phyloP scores from a whole-genome alignment of 2,888 invertebrate species.

The Melanostoma scalare region DNA sequence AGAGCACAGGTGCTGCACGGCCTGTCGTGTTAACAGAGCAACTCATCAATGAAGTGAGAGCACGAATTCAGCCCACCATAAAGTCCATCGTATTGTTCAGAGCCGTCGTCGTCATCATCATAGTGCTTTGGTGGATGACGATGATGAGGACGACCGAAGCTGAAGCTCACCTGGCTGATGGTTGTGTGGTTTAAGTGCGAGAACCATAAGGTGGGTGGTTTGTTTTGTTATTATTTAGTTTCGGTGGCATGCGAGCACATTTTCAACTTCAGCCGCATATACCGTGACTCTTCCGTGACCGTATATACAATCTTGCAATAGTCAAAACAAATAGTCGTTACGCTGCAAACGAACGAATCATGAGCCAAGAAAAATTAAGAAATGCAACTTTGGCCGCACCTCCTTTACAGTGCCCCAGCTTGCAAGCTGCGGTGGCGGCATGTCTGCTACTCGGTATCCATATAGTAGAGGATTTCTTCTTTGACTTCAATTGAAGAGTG shows the following conservation, averaged over 20 bases:
- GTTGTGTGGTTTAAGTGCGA: constrained; percentile 41
- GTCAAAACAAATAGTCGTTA: constrained; percentile 59
- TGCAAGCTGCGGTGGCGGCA: not conserved
- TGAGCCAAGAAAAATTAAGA: constrained; percentile 66
- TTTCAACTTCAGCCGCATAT: constrained; percentile 21
- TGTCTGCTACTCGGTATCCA: no score
- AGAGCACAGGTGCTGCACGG: constrained; percentile 64
- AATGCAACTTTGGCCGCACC: constrained; percentile 68
- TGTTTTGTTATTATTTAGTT: constrained; percentile 52
- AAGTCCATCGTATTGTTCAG: constrained; percentile 58
- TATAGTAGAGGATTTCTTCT: constrained; percentile 6
- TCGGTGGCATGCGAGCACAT: constrained; percentile 62
- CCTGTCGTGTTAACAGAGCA: constrained; percentile 69
- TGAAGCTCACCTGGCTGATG: constrained; percentile 20
- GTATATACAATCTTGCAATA: constrained; percentile 35
- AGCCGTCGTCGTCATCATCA: constrained; percentile 16
- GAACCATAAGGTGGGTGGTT: constrained; percentile 64
- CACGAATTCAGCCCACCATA: constrained; percentile 71
- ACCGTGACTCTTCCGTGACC: constrained; percentile 38
- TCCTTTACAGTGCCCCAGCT: constrained; percentile 35
- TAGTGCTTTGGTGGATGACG: constrained; percentile 24
- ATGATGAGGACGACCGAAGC: constrained; percentile 20
- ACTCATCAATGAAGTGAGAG: constrained; percentile 73
- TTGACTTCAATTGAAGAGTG: constrained; percentile 36
- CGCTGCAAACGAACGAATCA: constrained; percentile 57